Base-by-base conservation (phyloP, 37 sponge, comb jelly and placozoan species). In the Oopsacas minuta region DNA sequence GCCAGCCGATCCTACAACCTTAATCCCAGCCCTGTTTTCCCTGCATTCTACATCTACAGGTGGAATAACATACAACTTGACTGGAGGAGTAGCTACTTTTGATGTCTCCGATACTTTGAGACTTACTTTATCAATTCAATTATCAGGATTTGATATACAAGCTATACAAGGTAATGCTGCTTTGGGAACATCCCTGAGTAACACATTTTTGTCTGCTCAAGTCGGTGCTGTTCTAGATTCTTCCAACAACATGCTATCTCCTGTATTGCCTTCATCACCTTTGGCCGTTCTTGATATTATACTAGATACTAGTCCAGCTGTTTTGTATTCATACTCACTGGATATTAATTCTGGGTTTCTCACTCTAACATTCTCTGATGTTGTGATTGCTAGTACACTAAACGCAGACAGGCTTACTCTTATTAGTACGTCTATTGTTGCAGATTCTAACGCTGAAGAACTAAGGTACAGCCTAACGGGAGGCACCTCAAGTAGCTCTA, bases 331-430 rank as follows among this genome's bases (percentile, higher is more conserved):
- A 0, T 92, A 88, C 69, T 91, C 93, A 46, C 88, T 95, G 22
- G 89, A 92, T 84, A 93, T 95, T 93, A 90, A 95, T 51, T 83
- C 85, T 22, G 86, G 37, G 30, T 22, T 36, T 0, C 83, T 95
- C 0, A 95, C 51, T n/a, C 86, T 95, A 30, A 91, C 91, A 23
- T 95, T 92, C 82, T 82, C 88, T 88, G 93, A 95, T 39, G 90
- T 91, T 15, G 90, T 95, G 1, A 38, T 85, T 0, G 88, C 93
- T 23, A 82, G 75, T 37, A 75, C 89, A 23, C 87, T 92, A n/a
- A 37, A 83, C 36, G 82, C 91, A 34, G 86, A 87, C 0, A 53
- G 36, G 0, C 85, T 94, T 49, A 92, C 91, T 30, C 82, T 95
- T 7, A 85, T 52, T 25, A 88, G 91, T 38, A 32, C 53, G 36